Percentiles rank a stretch among this genome's conserved stretches.
These are phyloP conservation scores for Centropus bengalensis DNA, from an alignment of 2,113 vertebrate species.

Conservation along the genomic window DNA sequence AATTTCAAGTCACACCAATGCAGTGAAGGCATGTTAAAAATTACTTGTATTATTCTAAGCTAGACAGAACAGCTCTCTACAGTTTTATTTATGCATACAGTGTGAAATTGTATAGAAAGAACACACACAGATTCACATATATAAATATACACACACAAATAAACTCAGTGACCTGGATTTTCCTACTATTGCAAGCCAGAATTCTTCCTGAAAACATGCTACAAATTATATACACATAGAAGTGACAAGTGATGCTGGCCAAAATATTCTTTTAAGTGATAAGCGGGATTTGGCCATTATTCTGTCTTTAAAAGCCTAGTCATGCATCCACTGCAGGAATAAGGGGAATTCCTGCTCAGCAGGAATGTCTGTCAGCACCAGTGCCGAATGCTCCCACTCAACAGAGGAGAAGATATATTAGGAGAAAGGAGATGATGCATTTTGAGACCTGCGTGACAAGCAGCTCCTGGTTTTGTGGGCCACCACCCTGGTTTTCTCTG, in stretches of 20 bases:
- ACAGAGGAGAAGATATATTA: background rate
- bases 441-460: background rate
- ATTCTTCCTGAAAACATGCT: background rate
- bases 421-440: background rate
- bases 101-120: background rate
- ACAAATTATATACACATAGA: background rate
- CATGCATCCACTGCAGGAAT: background rate
- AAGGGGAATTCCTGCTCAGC: background rate
- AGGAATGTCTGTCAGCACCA: background rate
- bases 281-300: background rate
- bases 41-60: background rate
- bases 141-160: background rate
- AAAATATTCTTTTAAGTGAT: background rate
- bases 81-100: background rate
- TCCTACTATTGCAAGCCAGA: background rate
- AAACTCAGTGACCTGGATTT: background rate
- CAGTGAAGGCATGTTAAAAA: background rate
- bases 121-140: background rate
- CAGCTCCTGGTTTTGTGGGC: background rate
- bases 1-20: background rate
- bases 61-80: background rate
- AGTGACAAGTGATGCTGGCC: rapidly evolving
- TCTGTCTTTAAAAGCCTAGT: background rate
- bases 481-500: background rate
- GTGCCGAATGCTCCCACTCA: background rate